These are phyloP conservation scores for Lochmaea crataegi DNA, from an alignment of 2,888 invertebrate species.

Conservation along the genomic window DNA sequence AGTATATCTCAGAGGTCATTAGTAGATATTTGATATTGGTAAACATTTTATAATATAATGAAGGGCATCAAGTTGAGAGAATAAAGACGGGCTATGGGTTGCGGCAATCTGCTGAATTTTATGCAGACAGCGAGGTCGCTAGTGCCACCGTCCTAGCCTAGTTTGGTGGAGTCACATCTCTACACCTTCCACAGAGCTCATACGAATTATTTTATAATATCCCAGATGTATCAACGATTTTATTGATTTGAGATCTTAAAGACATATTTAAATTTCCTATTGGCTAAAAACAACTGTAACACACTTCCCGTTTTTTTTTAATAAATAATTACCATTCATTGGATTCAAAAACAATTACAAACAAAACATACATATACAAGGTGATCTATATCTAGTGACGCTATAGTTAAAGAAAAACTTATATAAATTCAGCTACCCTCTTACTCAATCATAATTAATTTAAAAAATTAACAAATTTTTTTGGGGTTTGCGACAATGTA, in stretches of 20 bases:
- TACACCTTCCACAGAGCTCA: neutral
- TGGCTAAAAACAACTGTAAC: conserved; percentile 10
- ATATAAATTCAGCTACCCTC: conserved; percentile 20
- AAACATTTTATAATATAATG: no score
- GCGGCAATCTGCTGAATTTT: no score
- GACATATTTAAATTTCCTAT: neutral
- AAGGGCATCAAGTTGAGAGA: no score
- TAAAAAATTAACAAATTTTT: conserved; percentile 9
- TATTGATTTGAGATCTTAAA: neutral
- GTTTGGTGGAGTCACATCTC: no score
- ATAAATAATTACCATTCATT: conserved; percentile 10
- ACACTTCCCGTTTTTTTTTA: neutral
- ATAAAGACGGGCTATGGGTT: no score
- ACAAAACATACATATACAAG: conserved; percentile 26
- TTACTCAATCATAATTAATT: conserved; percentile 22
- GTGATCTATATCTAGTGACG: conserved; percentile 25
- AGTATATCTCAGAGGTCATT: no score
- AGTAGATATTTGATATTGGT: no score
- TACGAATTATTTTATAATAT: neutral
- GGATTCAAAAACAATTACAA: conserved; percentile 6
- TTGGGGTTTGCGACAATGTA: conserved; percentile 27
- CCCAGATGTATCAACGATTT: neutral
- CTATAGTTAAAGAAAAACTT: conserved; percentile 16
- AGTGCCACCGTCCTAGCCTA: no score
- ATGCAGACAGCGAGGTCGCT: no score